Percentiles rank a stretch among this genome's conserved stretches.
Conservation (phyloP, 2,113 vertebrate species). For the Sitta europaea region DNA sequence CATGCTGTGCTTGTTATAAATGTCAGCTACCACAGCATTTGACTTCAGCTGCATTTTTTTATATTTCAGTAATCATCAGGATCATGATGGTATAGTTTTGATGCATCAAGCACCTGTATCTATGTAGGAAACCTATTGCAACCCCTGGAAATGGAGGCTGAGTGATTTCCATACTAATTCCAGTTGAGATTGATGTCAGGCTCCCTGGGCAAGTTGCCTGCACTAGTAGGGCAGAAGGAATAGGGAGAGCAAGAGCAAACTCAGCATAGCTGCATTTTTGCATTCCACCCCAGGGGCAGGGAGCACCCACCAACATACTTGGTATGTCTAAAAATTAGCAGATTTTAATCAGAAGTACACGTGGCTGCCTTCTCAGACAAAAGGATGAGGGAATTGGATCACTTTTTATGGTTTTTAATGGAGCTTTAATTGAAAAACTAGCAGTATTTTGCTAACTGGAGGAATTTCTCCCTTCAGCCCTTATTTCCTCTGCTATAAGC, state of each 20-base stretch:
- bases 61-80: background rate
- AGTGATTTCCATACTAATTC: background rate
- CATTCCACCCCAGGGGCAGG: background rate
- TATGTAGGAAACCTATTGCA: background rate
- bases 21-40: background rate
- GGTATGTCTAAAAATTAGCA: background rate
- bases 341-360: background rate
- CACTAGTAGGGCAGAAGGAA: background rate
- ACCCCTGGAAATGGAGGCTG: background rate
- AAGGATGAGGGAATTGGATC: background rate
- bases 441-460: background rate
- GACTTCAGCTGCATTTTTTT: background rate
- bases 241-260: background rate
- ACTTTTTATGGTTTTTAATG: background rate
- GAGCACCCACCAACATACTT: background rate
- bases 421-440: background rate
- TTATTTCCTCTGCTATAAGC: background rate
- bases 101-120: background rate
- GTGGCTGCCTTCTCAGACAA: background rate
- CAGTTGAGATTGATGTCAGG: background rate
- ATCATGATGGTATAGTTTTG: background rate
- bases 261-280: fast-evolving
- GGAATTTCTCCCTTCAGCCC: background rate
- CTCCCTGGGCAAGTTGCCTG: background rate
- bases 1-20: background rate